Evolutionary conservation across 2,888 invertebrate genomes (phyloP).

Genomic region (Chloromyia formosa): DNA sequence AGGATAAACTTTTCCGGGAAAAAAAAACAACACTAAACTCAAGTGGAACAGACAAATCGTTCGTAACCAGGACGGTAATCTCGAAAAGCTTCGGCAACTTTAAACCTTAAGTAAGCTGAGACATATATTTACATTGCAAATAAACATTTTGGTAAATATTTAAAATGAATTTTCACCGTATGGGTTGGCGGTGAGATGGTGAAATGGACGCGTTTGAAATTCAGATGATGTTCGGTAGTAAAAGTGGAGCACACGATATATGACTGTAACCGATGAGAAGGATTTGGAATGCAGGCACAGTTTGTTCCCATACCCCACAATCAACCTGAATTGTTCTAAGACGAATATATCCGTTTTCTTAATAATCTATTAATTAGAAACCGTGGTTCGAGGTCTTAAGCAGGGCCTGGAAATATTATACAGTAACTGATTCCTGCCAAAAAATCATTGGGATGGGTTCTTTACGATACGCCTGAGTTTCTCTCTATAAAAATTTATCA

Average conservation of each 20-base stretch:
- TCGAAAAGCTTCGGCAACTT: constrained; percentile 17
- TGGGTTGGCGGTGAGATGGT: constrained; percentile 21
- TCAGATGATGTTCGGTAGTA: constrained; percentile 18
- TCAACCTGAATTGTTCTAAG: no score
- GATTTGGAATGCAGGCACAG: no score
- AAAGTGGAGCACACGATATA: neutral
- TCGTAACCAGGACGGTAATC: constrained; percentile 2
- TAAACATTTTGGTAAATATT: constrained; percentile 50
- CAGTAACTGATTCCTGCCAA: no score
- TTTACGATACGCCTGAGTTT: no score
- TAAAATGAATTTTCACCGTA: constrained; percentile 48
- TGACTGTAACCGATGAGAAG: no score
- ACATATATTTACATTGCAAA: constrained; percentile 49
- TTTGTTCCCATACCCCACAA: no score
- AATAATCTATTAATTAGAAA: no score
- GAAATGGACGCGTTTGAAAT: constrained; percentile 28
- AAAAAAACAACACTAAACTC: neutral
- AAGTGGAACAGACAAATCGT: neutral
- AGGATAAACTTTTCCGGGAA: neutral
- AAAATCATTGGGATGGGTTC: no score
- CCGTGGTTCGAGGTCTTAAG: no score
- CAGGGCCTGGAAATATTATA: no score
- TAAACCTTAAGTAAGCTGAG: constrained; percentile 47
- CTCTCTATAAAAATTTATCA: no score
- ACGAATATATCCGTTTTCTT: no score